These are phyloP conservation scores for Lamprologus lemairii DNA, from an alignment of 2,113 vertebrate species.

Conservation along the genomic window DNA sequence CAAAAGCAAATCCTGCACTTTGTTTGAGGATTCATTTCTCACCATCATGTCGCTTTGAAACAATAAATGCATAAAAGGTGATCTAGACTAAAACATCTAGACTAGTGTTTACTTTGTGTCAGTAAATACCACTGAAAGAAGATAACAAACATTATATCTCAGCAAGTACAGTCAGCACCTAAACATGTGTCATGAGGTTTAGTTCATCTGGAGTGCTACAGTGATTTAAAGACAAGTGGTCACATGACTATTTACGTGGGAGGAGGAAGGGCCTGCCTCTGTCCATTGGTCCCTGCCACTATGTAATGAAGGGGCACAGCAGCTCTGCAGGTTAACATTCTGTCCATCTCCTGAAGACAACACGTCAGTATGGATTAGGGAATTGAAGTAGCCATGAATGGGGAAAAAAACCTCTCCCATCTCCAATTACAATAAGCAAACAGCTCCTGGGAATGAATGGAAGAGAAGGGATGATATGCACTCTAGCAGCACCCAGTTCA, in stretches of 20 bases:
- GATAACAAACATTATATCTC: not conserved
- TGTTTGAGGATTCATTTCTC: not conserved
- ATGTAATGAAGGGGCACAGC: conserved; percentile 3
- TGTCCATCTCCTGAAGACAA: conserved; percentile 37
- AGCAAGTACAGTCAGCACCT: not conserved
- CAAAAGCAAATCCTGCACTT: not conserved
- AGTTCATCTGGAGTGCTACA: not conserved
- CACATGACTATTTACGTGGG: not conserved
- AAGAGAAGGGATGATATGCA: not conserved
- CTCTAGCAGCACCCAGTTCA: conserved; percentile 13
- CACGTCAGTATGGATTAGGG: conserved; percentile 78
- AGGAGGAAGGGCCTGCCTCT: not conserved
- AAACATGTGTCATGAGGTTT: not conserved
- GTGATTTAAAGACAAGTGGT: not conserved
- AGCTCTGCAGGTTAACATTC: conserved; percentile 45
- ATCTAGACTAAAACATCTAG: not conserved
- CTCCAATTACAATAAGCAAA: conserved; percentile 84
- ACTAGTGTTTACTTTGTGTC: not conserved
- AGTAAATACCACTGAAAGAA: not conserved
- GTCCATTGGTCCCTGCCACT: not conserved
- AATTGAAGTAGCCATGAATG: conserved; percentile 61
- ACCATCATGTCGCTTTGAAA: not conserved
- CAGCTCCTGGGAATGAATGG: conserved; percentile 68
- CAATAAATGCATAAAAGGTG: not conserved
- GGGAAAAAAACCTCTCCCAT: conserved; percentile 56